Conservation (phyloP, 1,140 invertebrate genomes). For the Cotesia typhae region DNA sequence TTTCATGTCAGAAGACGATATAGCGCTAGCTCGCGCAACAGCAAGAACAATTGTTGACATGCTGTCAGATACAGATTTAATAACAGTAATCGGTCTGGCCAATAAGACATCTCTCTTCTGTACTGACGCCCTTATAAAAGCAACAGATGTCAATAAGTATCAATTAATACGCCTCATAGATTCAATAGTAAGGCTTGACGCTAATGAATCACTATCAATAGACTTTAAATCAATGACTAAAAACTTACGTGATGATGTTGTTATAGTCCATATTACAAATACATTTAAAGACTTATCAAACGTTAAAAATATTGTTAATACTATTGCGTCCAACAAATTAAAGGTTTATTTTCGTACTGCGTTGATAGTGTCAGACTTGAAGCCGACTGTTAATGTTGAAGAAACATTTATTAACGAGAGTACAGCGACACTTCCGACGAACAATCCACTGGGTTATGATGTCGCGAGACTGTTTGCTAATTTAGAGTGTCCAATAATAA, state of each 20-base stretch:
- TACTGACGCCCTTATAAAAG: conserved; percentile 54
- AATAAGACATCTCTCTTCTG: conserved; percentile 49
- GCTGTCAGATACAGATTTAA: conserved; percentile 57
- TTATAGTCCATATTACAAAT: conserved; percentile 61
- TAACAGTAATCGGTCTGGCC: conserved; percentile 56
- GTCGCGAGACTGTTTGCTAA: conserved; percentile 58
- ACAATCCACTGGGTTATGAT: conserved; percentile 61
- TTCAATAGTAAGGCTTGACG: conserved; percentile 48
- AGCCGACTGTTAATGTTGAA: conserved; percentile 47
- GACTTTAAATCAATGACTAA: conserved; percentile 51
- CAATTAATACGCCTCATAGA: conserved; percentile 57
- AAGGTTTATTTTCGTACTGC: conserved; percentile 52
- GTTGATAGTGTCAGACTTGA: conserved; percentile 56
- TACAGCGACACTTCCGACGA: conserved; percentile 56
- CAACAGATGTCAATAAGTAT: conserved; percentile 62
- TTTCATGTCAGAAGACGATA: conserved; percentile 60
- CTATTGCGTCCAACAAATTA: conserved; percentile 46
- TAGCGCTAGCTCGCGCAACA: conserved; percentile 57
- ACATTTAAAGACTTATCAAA: conserved; percentile 46
- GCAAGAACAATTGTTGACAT: conserved; percentile 62
- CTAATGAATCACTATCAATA: conserved; percentile 51
- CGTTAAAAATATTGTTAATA: conserved; percentile 48
- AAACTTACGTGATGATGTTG: conserved; percentile 51
- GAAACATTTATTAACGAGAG: conserved; percentile 49
- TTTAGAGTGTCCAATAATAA: conserved; percentile 53